Evolutionary conservation across 2,797 vertebrate genomes (phyloP), one percentile per base, ranked within the genome.

Genomic region (Paguma larvata): DNA sequence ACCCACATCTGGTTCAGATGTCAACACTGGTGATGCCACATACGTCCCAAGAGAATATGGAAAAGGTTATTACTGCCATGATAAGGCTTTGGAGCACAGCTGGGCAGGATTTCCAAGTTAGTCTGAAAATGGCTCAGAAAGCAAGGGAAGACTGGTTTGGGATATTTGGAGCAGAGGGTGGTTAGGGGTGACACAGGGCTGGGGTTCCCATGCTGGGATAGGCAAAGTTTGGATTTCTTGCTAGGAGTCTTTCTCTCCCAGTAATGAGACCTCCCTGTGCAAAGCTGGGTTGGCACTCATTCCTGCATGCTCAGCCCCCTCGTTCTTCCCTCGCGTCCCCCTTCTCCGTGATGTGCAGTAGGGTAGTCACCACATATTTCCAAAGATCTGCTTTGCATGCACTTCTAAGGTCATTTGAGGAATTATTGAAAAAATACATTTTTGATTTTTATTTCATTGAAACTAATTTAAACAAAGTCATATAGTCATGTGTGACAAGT

Each of bases 191-290:
- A 38, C 2, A 10, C 25, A 46, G 5, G 32, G 34, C 14, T 32
- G 3, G 34, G 27, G 3, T 13, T 72, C 63, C 14, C 5, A 13
- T 0, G 8, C 21, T 1, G 0, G 7, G 19, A 19, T 8, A 46
- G 25, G 2, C 18, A n/a, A 6, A 5, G 5, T 15, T 3, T 11
- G 2, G 1, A 8, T 25, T 30, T 19, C 8, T 18, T 38, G 6
- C 46, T 15, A 14, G 41, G 32, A 30, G 19, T 27, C 5, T 12
- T 34, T 53, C 46, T 56, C 4, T 51, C 30, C 30, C 7, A 38
- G 32, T 32, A 53, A 1, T 9, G 32, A 21, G 32, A 79, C 9
- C 2, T 59, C 6, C 23, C 67, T 65, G 41, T 21, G 32, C 27
- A 27, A 30, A 2, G 4, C 14, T 46, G 19, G 2, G n/a, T 18